Base-by-base conservation (phyloP, 2,113 vertebrate genomes). In the Tachuris rubrigastra region DNA sequence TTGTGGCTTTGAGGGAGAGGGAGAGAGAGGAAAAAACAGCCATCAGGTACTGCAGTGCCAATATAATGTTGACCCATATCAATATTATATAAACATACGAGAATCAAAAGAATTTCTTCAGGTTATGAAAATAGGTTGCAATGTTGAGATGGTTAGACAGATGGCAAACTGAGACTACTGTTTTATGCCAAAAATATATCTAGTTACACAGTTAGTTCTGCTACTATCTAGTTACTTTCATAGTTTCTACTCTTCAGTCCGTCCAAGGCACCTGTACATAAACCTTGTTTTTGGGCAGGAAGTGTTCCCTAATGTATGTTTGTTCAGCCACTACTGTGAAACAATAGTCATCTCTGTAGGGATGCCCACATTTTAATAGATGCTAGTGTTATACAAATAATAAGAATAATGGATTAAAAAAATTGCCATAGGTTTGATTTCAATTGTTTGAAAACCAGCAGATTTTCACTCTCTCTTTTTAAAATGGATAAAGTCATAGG, bases 131-230 rank as follows among this genome's bases (percentile, higher is more conserved):
- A 93, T 14, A 96, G 44, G 80, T 94, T 97, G 95, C 90, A 97
- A 92, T 96, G 79, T 96, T 96, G 90, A 94, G 76, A 88, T 41
- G 52, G 78, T 85, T 94, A 97, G 93, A 86, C 96, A 97, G 95
- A 87, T 97, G 95, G 95, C 96, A 97, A 96, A 97, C 93, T 96
- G 87, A 97, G 93, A 97, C 93, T 96, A 76, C 85, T 49, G 21
- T 93, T 97, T 80, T 90, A 80, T 92, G 49, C n/a, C 76, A 94
- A 94, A 96, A 91, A 56, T 77, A n/a, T 3, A 65, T 83, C 66
- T 87, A 79, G 77, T 96, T 95, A 74, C 68, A 76, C 33, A 39
- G 75, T 53, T 95, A 82, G 39, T 94, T 93, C 56, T 84, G 49
- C 87, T 75, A 67, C 60, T 85, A 53, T 37, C 60, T 93, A 37